Evolutionary conservation across 1,140 invertebrate species (phyloP).

Genomic region (Araneus ventricosus): DNA sequence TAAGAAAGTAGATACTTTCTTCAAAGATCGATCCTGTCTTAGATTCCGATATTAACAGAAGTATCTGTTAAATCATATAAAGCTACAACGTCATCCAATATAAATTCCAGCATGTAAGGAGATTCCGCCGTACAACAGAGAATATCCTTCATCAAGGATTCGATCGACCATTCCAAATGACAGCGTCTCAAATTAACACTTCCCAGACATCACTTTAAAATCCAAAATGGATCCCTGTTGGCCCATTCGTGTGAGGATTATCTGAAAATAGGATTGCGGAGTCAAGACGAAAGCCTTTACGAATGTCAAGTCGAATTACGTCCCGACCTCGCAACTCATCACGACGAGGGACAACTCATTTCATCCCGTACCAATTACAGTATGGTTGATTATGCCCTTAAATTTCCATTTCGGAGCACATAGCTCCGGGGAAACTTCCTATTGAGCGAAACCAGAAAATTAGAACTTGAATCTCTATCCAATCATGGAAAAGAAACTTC

Average conservation of each 20-base stretch:
- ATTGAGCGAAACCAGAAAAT: conserved; percentile 21
- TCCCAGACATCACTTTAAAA: neutral
- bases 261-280: neutral
- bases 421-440: neutral
- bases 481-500: conserved; percentile 37
- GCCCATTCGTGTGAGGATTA: conserved; percentile 10
- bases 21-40: too few relatives aligned
- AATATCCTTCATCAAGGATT: neutral
- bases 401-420: conserved; percentile 34
- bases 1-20: neutral
- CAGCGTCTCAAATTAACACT: neutral
- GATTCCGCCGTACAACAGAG: neutral
- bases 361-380: conserved; percentile 15
- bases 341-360: conserved; percentile 6
- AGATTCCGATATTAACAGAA: too few relatives aligned
- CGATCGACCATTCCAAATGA: neutral
- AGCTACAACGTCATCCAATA: neutral
- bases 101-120: neutral
- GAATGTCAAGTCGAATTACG: conserved; percentile 26
- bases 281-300: conserved; percentile 7
- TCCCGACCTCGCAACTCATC: neutral
- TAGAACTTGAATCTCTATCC: neutral
- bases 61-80: neutral
- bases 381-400: conserved; percentile 48
- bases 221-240: conserved; percentile 9